phyloP scores from a whole-genome alignment of 2,888 invertebrate species.

The Euclidia mi region DNA sequence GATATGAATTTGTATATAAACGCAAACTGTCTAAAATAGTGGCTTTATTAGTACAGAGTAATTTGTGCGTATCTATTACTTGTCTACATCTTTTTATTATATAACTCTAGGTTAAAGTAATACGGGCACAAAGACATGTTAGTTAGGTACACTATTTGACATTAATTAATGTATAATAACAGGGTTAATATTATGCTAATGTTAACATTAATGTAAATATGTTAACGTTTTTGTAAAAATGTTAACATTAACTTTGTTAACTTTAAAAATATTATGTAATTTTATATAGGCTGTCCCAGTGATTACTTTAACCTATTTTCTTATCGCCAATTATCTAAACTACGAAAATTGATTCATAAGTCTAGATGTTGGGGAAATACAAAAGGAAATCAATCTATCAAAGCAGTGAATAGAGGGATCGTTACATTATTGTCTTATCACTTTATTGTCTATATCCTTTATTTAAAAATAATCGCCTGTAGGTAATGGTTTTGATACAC shows the following conservation, averaged over 20 bases:
- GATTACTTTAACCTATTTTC: conserved; percentile 54
- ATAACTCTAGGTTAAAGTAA: conserved; percentile 32
- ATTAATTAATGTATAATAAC: too few species aligned
- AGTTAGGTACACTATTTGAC: not conserved
- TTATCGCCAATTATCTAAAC: conserved; percentile 63
- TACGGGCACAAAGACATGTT: conserved; percentile 16
- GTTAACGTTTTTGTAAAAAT: too few species aligned
- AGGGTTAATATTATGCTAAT: too few species aligned
- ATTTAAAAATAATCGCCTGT: too few species aligned
- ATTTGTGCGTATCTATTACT: conserved; percentile 84
- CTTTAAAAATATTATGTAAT: too few species aligned
- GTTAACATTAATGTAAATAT: too few species aligned
- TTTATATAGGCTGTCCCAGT: conserved; percentile 31
- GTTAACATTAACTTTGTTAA: too few species aligned
- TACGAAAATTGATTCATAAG: conserved; percentile 62
- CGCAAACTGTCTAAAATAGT: conserved; percentile 60
- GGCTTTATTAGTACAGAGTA: conserved; percentile 65
- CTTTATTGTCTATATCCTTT: conserved; percentile 40
- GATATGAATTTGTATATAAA: conserved; percentile 45
- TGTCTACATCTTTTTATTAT: conserved; percentile 67
- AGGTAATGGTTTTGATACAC: too few species aligned
- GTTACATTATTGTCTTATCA: conserved; percentile 47
- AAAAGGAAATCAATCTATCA: conserved; percentile 49
- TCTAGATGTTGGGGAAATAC: conserved; percentile 75
- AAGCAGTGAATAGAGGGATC: conserved; percentile 7